A percentile compares a stretch with the other conserved stretches of the same genome.
These are phyloP conservation scores for Molorchus minor DNA, from an alignment of 2,888 invertebrate genomes.

Conservation along the genomic window DNA sequence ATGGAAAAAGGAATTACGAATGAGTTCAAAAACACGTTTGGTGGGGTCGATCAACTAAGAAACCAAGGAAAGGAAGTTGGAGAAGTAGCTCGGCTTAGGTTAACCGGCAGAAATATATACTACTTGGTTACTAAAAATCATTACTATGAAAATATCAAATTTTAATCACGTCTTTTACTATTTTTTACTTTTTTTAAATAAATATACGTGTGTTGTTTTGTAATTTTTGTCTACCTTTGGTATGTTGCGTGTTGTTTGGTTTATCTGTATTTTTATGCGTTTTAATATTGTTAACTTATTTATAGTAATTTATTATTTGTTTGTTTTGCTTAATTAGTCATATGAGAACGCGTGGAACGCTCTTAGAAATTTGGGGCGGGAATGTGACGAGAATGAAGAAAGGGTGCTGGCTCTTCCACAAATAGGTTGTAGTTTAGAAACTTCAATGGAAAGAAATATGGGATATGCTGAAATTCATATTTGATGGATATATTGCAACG, in stretches of 20 bases:
- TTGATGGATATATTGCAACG: no score
- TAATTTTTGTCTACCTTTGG: no score
- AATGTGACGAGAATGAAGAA: background rate
- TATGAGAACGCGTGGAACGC: background rate
- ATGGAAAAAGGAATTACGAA: background rate
- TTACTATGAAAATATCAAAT: background rate
- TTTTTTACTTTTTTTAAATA: no score
- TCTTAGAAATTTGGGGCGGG: background rate
- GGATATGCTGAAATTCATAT: background rate
- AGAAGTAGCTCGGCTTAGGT: background rate
- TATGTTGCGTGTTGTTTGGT: no score
- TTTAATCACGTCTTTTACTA: background rate
- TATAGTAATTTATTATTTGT: no score
- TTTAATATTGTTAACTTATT: no score
- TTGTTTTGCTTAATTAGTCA: no score
- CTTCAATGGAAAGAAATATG: background rate
- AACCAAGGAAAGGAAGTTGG: background rate
- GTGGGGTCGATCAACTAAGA: background rate
- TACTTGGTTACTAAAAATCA: slow-evolving; percentile 1
- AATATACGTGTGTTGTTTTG: no score
- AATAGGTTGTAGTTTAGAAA: background rate
- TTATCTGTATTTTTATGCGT: no score
- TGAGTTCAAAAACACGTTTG: background rate
- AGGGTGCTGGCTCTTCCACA: background rate
- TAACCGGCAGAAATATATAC: background rate